A percentile compares a stretch with the other conserved stretches of the same genome.
These are phyloP conservation scores for Temnothorax ravouxi DNA, from an alignment of 2,888 invertebrate species.

Conservation along the genomic window DNA sequence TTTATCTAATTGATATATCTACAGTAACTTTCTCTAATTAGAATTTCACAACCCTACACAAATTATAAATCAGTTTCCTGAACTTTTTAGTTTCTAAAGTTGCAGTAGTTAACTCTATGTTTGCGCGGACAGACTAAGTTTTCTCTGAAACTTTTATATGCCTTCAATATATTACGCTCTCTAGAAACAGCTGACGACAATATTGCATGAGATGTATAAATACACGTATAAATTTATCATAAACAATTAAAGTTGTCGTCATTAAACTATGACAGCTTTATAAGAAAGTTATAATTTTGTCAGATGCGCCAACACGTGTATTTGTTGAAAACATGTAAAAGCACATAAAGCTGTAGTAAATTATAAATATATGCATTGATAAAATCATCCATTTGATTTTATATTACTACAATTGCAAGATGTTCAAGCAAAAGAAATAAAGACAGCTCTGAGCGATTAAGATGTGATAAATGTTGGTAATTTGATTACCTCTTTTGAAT, in stretches of 20 bases:
- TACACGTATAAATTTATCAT: background rate
- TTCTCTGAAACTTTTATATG: background rate
- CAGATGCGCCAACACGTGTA: background rate
- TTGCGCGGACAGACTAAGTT: background rate
- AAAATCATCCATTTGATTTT: constrained; percentile 7
- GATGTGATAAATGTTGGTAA: constrained; percentile 3
- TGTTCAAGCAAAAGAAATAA: background rate
- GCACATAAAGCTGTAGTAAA: background rate
- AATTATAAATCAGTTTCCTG: background rate
- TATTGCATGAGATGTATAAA: background rate
- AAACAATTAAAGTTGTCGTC: background rate
- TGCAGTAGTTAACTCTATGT: constrained; percentile 16
- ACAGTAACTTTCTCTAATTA: background rate
- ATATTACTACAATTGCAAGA: background rate
- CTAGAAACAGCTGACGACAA: background rate
- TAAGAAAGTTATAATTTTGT: background rate
- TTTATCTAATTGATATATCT: background rate
- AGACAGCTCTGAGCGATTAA: background rate
- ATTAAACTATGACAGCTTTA: background rate
- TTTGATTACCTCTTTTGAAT: background rate
- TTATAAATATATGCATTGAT: background rate
- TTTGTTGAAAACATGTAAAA: background rate
- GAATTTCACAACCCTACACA: background rate
- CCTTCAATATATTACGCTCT: background rate
- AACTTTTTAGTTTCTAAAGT: background rate